These are phyloP conservation scores for Caenorhabditis inopinata DNA, from an alignment of 1,140 invertebrate species.

Conservation along the genomic window DNA sequence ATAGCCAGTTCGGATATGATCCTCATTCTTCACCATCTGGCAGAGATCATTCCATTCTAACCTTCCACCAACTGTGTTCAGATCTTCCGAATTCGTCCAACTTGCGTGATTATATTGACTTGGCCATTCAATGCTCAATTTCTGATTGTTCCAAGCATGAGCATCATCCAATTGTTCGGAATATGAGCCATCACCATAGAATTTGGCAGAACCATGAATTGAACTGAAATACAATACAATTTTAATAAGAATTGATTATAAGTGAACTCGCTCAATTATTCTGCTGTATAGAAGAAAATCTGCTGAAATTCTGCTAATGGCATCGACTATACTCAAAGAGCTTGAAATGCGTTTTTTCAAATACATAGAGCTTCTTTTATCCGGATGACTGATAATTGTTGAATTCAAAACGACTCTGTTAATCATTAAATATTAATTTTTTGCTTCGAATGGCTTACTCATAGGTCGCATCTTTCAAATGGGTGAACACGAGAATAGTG, in stretches of 20 bases:
- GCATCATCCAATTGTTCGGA: not conserved
- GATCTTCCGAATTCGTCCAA: not conserved
- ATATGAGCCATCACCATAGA: not conserved
- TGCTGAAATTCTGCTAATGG: not conserved
- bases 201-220: not conserved
- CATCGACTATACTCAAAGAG: not conserved
- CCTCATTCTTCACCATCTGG: not conserved
- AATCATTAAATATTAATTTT: not conserved
- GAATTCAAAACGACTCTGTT: not conserved
- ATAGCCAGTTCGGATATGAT: not conserved
- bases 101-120: not conserved
- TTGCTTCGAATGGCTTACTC: not conserved
- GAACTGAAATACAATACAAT: too few species aligned
- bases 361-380: not conserved
- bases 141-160: not conserved
- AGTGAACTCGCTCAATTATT: not conserved
- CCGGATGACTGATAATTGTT: not conserved
- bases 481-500: not conserved
- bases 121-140: not conserved
- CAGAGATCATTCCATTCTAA: not conserved
- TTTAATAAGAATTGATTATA: too few species aligned
- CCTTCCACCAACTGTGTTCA: not conserved
- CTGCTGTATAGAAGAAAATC: not conserved
- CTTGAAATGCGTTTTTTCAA: not conserved
- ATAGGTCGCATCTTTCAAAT: not conserved